Percentiles rank a stretch among this genome's conserved stretches.
Evolutionary conservation across 2,113 vertebrate species (phyloP).

Genomic region (Phyllopteryx taeniolatus): DNA sequence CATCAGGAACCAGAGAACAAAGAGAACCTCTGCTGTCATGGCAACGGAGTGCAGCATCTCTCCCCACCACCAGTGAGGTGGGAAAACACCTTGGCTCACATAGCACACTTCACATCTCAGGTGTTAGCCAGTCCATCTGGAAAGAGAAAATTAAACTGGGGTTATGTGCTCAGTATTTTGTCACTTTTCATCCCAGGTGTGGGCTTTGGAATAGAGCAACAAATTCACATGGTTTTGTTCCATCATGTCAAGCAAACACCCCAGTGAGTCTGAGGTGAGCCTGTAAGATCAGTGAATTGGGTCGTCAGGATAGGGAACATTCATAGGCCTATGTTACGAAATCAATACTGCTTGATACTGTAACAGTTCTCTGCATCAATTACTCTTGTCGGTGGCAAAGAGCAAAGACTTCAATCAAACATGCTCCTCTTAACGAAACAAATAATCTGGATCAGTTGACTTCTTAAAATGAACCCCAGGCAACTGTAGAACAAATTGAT

Average conservation of each 20-base stretch:
- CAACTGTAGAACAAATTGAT: constrained; percentile 49
- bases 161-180: constrained; percentile 52
- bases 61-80: constrained; percentile 84
- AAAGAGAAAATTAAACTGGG: constrained; percentile 64
- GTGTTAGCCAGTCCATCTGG: constrained; percentile 69
- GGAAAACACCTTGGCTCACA: constrained; percentile 83
- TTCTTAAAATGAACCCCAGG: constrained; percentile 42
- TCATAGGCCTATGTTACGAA: constrained; percentile 38
- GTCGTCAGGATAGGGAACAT: constrained; percentile 43
- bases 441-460: constrained; percentile 49
- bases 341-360: constrained; percentile 55
- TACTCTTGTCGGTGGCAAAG: constrained; percentile 29
- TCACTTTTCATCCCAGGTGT: constrained; percentile 44
- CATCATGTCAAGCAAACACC: constrained; percentile 34
- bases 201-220: constrained; percentile 21
- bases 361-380: constrained; percentile 58
- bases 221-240: constrained; percentile 16
- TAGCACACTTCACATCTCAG: constrained; percentile 75
- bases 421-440: constrained; percentile 31
- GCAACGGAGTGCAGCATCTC: constrained; percentile 84
- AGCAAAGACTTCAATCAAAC: constrained; percentile 30
- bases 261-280: constrained; percentile 22
- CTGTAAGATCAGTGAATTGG: constrained; percentile 45
- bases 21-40: constrained; percentile 90
- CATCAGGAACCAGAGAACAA: constrained; percentile 88